Base-by-base conservation (phyloP, 2,797 vertebrate species). In the Catamblyrhynchus diadema region DNA sequence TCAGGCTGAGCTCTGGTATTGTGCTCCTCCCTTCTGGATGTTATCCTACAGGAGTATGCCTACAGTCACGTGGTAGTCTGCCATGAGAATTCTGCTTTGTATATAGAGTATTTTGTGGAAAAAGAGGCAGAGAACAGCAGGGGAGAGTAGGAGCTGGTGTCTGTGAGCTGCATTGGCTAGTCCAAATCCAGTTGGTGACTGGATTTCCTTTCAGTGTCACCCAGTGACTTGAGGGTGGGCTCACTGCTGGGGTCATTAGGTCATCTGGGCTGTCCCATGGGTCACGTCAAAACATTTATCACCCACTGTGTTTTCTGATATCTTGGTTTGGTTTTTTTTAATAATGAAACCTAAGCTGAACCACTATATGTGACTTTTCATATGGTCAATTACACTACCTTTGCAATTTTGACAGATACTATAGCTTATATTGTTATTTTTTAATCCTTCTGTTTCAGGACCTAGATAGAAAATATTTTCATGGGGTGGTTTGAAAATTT, bases 1-100 rank as follows among this genome's bases (percentile, higher is more conserved):
- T 47, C 18, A 30, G 54, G 19, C 39, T 59, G 47, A 66, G 28
- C 42, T 70, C 28, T 0, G 0, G 23, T 13, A 6, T 13, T 33
- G 4, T 14, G 18, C 30, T 59, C n/a, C 60, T 35, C 4, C 1
- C 27, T 61, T 64, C 19, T 12, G 51, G 3, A 0, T 12, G 5
- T 44, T 72, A 22, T 42, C 41, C 8, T 17, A 3, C 16, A 2
- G 4, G 24, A 4, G 0, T 14, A 22, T 54, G 8, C 56, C 32
- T 44, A 1, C 45, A 20, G 18, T 37, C 5, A 2, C 19, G 4
- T 51, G 20, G 7, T 53, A 24, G 23, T 39, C 61, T 74, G 57
- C 22, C 22, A 3, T 24, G 27, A n/a, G 42, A 64, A 57, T 84
- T 37, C 51, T 47, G 11, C 39, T 92, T 73, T 51, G 15, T 27